Base-by-base conservation (phyloP, 2,888 invertebrate species). In the Aphidoletes aphidimyza region DNA sequence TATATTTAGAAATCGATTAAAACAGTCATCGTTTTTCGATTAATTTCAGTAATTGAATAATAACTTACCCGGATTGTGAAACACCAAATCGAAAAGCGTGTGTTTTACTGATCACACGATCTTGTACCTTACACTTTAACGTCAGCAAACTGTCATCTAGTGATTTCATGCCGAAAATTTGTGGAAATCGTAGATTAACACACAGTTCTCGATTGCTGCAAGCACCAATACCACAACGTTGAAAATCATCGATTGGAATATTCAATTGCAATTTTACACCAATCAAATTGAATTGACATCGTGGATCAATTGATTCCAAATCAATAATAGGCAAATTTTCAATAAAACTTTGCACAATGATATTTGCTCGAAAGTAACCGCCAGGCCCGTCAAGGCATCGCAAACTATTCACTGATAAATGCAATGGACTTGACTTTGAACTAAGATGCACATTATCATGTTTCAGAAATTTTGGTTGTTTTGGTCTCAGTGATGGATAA, bases 61-160 rank as follows among this genome's bases (percentile, higher is more conserved):
- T 85, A 85, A 88, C 88, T 88, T 88, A 91, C 91, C 89, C 88
- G 87, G 89, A 89, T 88, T 90, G 90, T 19, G 89, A 87, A 85
- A 90, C 89, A 81, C 89, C 88, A 88, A 89, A 88, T 88, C 90
- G 90, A 26, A 91, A 87, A 1, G 89, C 89, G 86, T 91, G 90
- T 0, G 91, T 91, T 86, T 92, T 92, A 14, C 91, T 89, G 0
- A 90, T 91, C 22, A 91, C 89, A 81, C 90, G 90, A 78, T 92
- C 92, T 86, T 92, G 92, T 0, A 91, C 89, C 85, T 90, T 91
- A 87, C 93, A 93, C 86, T 92, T 91, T 81, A 93, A 87, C 5
- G 91, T 92, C 30, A 93, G 87, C 59, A 91, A 89, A 0, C 89
- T 87, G 87, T 93, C 93, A 39, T 90, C 90, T 0, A 90, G 90